A percentile compares a stretch with the other conserved stretches of the same genome.
Conservation (phyloP, 37 sponge, comb jelly and placozoan genomes). For the Chondrilla cf. caribensis region DNA sequence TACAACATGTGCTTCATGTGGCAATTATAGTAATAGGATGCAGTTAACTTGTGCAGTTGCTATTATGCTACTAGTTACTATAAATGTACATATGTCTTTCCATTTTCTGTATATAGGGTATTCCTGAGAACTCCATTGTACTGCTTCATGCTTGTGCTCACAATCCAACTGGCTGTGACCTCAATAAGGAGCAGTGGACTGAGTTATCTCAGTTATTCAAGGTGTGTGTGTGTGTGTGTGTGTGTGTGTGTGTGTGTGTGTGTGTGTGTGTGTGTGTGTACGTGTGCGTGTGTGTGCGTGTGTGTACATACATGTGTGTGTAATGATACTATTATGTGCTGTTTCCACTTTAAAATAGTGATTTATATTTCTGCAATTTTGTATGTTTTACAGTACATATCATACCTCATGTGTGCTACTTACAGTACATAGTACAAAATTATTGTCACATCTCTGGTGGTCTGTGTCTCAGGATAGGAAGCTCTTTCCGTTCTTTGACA, state of each 20-base stretch:
- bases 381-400: no score
- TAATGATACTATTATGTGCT: neutral
- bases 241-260: conserved; percentile 4
- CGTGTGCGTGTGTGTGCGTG: neutral
- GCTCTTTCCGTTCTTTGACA: conserved; percentile 85
- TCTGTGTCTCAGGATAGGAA: conserved; percentile 57
- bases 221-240: conserved; percentile 7
- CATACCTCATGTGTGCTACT: no score
- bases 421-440: no score
- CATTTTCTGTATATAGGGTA: no score
- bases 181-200: conserved; percentile 82
- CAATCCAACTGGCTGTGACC: conserved; percentile 97
- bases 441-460: no score
- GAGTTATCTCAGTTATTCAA: conserved; percentile 83
- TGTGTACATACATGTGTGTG: neutral
- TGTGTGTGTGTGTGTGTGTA: neutral
- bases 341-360: neutral
- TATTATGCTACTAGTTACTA: no score
- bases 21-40: no score
- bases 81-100: no score
- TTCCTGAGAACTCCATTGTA: conserved; percentile 77
- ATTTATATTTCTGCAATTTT: neutral
- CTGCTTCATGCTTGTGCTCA: conserved; percentile 94
- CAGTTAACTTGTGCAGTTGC: no score
- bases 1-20: no score